A percentile compares a stretch with the other conserved stretches of the same genome.
These are phyloP conservation scores for Plebejus argus DNA, from an alignment of 2,888 invertebrate species.

Conservation along the genomic window DNA sequence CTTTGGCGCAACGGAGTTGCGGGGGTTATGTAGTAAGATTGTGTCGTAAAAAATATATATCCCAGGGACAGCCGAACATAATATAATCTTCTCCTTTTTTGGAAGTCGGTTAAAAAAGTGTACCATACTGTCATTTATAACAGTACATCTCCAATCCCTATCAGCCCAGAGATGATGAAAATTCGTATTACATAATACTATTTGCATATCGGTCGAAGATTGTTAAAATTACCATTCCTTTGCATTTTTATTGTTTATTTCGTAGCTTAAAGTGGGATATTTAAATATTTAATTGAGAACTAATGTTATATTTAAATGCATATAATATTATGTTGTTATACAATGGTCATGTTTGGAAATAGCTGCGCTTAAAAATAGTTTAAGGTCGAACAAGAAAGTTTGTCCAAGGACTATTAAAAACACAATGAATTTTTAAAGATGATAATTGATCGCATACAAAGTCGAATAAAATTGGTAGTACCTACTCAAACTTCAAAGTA, in stretches of 20 bases:
- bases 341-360: neutral
- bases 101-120: too few relatives aligned
- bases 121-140: too few relatives aligned
- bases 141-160: too few relatives aligned
- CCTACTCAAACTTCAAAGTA: too few relatives aligned
- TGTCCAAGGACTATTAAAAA: neutral
- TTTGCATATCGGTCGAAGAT: neutral
- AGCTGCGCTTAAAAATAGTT: neutral
- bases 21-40: too few relatives aligned
- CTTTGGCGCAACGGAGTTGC: too few relatives aligned
- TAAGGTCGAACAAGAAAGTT: neutral
- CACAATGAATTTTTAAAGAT: neutral
- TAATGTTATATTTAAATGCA: neutral
- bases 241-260: constrained; percentile 19
- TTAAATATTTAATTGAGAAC: neutral
- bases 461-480: too few relatives aligned
- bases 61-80: too few relatives aligned
- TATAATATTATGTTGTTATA: neutral
- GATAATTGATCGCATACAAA: too few relatives aligned
- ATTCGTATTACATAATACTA: neutral
- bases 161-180: neutral
- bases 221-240: neutral
- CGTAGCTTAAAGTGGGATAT: neutral
- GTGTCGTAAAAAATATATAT: too few relatives aligned
- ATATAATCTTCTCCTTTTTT: too few relatives aligned